Base-by-base conservation (phyloP, 2,797 vertebrate genomes). In the Bufotes viridis region DNA sequence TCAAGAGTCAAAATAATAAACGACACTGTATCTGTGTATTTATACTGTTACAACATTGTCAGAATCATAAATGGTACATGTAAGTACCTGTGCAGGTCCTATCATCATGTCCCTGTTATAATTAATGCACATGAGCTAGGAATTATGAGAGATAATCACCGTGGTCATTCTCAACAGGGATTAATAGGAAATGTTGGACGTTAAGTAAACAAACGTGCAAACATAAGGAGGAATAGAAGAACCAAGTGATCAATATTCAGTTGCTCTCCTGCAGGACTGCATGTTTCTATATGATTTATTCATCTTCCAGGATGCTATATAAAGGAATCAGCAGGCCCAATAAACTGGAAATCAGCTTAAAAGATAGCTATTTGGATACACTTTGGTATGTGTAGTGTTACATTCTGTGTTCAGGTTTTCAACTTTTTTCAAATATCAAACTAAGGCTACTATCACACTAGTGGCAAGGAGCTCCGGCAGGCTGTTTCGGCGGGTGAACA, bases 201-300 rank as follows among this genome's bases (percentile, higher is more conserved):
- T 74, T 78, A 67, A 81, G 61, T 49, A 79, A 82, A 67, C 53
- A 89, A 85, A 74, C 11, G 78, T 67, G 29, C 85, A 86, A 89
- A 63, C 49, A 74, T 42, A 53, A 86, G 69, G 24, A 76, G 76
- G 55, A 89, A 69, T 82, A 76, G 69, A 70, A 89, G 70, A 86
- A 78, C 22, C 69, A 20, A 24, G 22, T 82, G 72, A 89, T 89
- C 84, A 89, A 89, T 89, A 89, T 89, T 89, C 84, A 58, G 88
- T 75, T 82, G 60, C 84, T 82, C 70, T 89, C 72, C 88, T 82
- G 63, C 69, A 69, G 79, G 79, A 78, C 79, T 53, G 60, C 79
- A 82, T 76, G 83, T 81, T 78, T 82, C 78, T 89, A 7, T 78
- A 80, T 89, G 88, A 89, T 89, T 89, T 89, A 89, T 89, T 82